Conservation (phyloP, 2,888 invertebrate genomes). For the Andrena bicolor region DNA sequence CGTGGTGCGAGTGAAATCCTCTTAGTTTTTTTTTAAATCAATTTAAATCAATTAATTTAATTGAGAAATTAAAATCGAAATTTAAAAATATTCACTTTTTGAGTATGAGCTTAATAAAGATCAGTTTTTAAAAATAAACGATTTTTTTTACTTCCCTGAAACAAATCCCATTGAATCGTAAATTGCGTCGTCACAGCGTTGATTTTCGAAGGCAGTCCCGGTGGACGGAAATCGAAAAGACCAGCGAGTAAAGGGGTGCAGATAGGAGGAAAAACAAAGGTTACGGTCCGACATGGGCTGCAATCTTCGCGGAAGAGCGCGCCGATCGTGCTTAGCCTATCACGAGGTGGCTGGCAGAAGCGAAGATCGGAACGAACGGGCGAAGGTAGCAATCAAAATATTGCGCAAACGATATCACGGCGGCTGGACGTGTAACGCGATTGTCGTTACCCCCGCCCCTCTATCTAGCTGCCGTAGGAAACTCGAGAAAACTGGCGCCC, state of each 20-base stretch:
- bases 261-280: conserved; percentile 27
- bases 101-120: no score
- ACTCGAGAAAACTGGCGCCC: conserved; percentile 47
- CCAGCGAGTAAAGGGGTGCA: not conserved
- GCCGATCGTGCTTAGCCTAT: conserved; percentile 62
- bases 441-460: conserved; percentile 33
- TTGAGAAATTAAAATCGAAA: no score
- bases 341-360: conserved; percentile 51
- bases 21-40: no score
- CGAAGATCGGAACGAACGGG: conserved; percentile 26
- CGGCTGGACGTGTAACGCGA: conserved; percentile 47
- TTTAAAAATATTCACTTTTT: no score
- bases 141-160: no score
- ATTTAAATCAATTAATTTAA: no score
- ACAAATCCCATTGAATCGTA: no score
- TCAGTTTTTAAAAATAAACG: no score
- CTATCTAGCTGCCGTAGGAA: not conserved
- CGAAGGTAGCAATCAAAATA: conserved; percentile 68
- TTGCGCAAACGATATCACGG: conserved; percentile 66
- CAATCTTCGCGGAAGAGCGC: conserved; percentile 32
- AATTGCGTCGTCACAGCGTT: not conserved
- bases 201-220: conserved; percentile 5
- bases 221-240: not conserved
- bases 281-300: conserved; percentile 14
- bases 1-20: no score